Conservation (phyloP, 2,113 vertebrate genomes). For the Rhea pennata region DNA sequence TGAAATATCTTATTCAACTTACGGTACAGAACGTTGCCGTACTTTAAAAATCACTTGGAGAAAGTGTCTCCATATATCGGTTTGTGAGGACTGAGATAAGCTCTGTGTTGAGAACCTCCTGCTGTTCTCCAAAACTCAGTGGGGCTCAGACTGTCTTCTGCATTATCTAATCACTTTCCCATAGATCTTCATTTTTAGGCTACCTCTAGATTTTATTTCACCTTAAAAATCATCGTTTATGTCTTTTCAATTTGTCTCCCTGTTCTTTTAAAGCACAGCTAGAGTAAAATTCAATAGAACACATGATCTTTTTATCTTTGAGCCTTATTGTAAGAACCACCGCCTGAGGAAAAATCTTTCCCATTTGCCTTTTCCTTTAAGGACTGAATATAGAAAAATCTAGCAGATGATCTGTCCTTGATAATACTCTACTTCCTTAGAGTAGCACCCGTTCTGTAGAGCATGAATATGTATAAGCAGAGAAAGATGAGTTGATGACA, state of each 20-base stretch:
- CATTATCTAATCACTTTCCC: not conserved
- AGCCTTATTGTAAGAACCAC: not conserved
- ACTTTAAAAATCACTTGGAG: not conserved
- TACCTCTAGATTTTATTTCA: not conserved
- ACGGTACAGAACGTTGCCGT: no score
- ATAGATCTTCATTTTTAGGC: not conserved
- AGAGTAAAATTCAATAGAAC: not conserved
- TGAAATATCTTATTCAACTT: not conserved
- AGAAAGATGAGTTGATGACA: not conserved
- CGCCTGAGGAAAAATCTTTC: not conserved
- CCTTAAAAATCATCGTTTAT: not conserved
- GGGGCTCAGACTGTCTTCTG: not conserved
- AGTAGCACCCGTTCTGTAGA: not conserved
- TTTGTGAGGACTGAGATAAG: not conserved
- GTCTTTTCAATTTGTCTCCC: not conserved
- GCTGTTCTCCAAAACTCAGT: no score
- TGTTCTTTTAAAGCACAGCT: not conserved
- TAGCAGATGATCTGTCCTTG: not conserved
- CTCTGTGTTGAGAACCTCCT: not conserved
- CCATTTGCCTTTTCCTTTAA: not conserved
- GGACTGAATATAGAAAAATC: not conserved
- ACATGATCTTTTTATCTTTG: not conserved
- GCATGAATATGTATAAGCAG: fast-evolving
- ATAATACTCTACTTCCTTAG: not conserved
- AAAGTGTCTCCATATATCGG: not conserved